phyloP scores from a whole-genome alignment of 2,888 invertebrate species.

The Desoria tigrina region DNA sequence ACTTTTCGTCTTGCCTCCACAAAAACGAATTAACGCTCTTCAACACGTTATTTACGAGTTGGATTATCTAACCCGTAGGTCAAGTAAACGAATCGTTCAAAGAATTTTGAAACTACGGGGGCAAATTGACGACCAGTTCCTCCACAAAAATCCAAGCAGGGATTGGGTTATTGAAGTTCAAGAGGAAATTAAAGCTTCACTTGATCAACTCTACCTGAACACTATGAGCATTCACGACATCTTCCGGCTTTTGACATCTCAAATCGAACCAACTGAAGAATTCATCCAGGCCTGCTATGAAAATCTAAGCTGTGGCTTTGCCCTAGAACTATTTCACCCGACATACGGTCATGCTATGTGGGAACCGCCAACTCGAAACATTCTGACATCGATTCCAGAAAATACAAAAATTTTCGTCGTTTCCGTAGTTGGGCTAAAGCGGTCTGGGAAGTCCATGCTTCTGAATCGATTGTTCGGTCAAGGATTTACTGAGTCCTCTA shows the following conservation, averaged over 20 bases:
- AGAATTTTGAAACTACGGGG: not conserved
- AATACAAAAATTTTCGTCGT: slow-evolving; percentile 18
- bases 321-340: slow-evolving; percentile 9
- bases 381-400: not conserved
- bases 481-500: slow-evolving; percentile 20
- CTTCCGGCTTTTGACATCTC: not conserved
- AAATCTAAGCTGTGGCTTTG: not conserved
- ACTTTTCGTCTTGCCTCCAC: not conserved
- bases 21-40: not conserved
- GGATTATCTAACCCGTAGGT: slow-evolving; percentile 1
- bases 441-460: slow-evolving; percentile 37
- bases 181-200: not conserved
- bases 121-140: not conserved
- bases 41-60: slow-evolving; percentile 9
- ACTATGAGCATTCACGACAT: slow-evolving; percentile 4
- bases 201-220: not conserved
- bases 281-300: not conserved
- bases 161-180: slow-evolving; percentile 4
- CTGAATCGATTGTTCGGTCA: slow-evolving; percentile 34
- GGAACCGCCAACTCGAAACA: not conserved
- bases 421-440: slow-evolving; percentile 29
- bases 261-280: not conserved
- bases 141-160: not conserved
- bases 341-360: not conserved
- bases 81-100: not conserved